Percentiles rank a stretch among this genome's conserved stretches.
phyloP scores from a whole-genome alignment of 2,888 invertebrate genomes.

The Xestobium rufovillosum region DNA sequence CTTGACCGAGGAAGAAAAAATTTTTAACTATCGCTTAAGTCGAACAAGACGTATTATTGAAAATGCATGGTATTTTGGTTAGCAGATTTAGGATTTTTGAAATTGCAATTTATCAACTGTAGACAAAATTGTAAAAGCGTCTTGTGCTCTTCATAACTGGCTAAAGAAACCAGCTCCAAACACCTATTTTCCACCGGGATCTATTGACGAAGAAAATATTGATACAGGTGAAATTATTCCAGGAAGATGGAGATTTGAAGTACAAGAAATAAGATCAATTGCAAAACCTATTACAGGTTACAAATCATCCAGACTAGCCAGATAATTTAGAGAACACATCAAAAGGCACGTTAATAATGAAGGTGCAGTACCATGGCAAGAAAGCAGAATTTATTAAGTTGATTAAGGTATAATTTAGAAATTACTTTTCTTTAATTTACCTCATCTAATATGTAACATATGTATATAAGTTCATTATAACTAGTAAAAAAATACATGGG shows the following conservation, averaged over 20 bases:
- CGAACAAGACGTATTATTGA: too few species aligned
- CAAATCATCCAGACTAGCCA: slow-evolving; percentile 18
- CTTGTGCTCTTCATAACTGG: slow-evolving; percentile 24
- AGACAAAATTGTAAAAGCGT: slow-evolving; percentile 20
- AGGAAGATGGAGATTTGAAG: slow-evolving; percentile 17
- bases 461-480: too few species aligned
- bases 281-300: slow-evolving; percentile 7
- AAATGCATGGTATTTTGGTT: too few species aligned
- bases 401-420: too few species aligned
- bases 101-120: slow-evolving; percentile 6
- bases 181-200: slow-evolving; percentile 14
- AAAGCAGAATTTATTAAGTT: slow-evolving; percentile 20
- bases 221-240: slow-evolving; percentile 17
- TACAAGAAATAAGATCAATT: neutral
- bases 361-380: slow-evolving; percentile 22
- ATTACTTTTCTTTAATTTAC: too few species aligned
- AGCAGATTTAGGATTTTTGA: slow-evolving; percentile 19
- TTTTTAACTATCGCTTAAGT: too few species aligned
- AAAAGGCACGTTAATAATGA: slow-evolving; percentile 22
- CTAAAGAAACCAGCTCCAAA: slow-evolving; percentile 15
- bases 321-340: slow-evolving; percentile 19
- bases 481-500: too few species aligned
- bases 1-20: too few species aligned
- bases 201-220: slow-evolving; percentile 17
- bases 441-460: too few species aligned